phyloP scores from a whole-genome alignment of 2,113 vertebrate species.

The Gambusia affinis region DNA sequence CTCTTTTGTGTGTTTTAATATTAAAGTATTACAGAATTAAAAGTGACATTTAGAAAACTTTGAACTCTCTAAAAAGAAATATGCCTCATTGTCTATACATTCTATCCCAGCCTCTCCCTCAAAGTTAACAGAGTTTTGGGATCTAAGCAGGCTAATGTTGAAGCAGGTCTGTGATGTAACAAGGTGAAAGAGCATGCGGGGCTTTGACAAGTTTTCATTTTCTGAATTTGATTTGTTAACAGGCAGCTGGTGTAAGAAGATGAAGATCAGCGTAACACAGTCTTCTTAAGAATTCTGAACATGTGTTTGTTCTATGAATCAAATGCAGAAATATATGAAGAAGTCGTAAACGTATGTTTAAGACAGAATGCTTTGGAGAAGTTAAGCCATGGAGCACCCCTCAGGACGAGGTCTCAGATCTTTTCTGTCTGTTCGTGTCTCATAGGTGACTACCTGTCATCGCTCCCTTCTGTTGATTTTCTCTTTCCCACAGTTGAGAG shows the following conservation, averaged over 20 bases:
- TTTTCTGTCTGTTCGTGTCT: conserved; percentile 58
- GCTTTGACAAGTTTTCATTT: conserved; percentile 1
- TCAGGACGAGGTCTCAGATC: conserved; percentile 57
- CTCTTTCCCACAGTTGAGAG: conserved; percentile 56
- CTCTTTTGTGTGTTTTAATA: no score
- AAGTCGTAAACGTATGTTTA: neutral
- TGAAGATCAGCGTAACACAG: conserved; percentile 5
- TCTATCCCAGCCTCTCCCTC: conserved; percentile 12
- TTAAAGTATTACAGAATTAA: neutral
- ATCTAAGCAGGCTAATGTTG: conserved; percentile 17
- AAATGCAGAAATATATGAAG: neutral
- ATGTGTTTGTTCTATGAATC: neutral
- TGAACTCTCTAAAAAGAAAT: neutral
- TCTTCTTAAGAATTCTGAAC: neutral
- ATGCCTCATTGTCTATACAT: neutral
- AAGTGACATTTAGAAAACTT: neutral
- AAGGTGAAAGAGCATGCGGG: conserved; percentile 37
- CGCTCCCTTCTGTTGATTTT: conserved; percentile 53
- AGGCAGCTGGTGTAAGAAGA: conserved; percentile 33
- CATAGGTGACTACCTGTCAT: conserved; percentile 67
- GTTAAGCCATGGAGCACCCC: conserved; percentile 58
- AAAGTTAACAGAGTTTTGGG: conserved; percentile 11
- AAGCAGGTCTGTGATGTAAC: conserved; percentile 56
- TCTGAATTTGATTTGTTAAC: conserved; percentile 28
- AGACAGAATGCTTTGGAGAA: neutral